Evolutionary conservation across 2,797 vertebrate genomes (phyloP), one percentile per base, ranked within the genome.

Genomic region (Betta splendens): DNA sequence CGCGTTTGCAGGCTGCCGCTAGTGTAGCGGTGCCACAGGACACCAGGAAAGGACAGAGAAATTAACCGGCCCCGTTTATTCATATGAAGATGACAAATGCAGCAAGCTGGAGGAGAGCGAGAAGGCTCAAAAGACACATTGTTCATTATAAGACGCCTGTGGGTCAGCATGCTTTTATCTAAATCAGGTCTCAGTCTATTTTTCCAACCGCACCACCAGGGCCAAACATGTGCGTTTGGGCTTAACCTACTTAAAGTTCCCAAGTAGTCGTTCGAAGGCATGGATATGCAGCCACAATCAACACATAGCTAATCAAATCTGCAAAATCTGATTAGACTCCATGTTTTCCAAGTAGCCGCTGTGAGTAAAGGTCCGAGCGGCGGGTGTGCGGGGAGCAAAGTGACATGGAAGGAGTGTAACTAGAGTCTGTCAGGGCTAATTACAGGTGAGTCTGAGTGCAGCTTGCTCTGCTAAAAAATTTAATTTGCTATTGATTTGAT

Each of bases 401-500:
- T 87, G 87, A 90, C 89, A 85, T 60, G 72, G 83, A 73, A 80
- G 75, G 72, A 79, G 85, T 67, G 84, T 82, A 85, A 83, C 86
- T 72, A 64, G 71, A 84, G 79, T 82, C 87, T 92, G 92, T 91
- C 91, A 89, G 66, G 80, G 86, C 82, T 91, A 87, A 93, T 93
- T 92, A 93, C 88, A 87, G 85, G 85, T 92, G 91, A 92, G 87
- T 89, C 77, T 83, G 81, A 85, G 81, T 88, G 89, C 81, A 88
- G 87, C 89, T 90, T 90, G 89, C 91, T 79, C 87, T 89, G 90
- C 90, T 88, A 88, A 92, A 93, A 91, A 89, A 88, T 91, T 89
- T 93, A 92, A 93, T 93, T 92, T 91, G 90, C 87, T 92, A 92
- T 93, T 92, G 92, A 93, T 93, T 93, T 90, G 85, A 90, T 89